Evolutionary conservation across 1,140 invertebrate genomes (phyloP).

Genomic region (Eumaeus atala): DNA sequence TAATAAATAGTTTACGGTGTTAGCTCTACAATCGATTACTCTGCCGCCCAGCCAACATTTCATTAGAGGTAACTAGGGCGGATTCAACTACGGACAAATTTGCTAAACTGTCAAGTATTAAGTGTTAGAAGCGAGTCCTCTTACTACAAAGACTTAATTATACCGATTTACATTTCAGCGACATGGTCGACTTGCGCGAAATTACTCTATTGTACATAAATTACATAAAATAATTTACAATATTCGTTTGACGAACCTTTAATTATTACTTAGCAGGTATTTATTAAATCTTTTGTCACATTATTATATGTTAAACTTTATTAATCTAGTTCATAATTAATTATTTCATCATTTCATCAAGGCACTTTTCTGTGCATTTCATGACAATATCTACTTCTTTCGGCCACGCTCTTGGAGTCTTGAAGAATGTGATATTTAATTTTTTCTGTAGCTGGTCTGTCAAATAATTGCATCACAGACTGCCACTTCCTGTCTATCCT

Average conservation of each 20-base stretch:
- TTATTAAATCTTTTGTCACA: too few relatives aligned
- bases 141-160: conserved; percentile 33
- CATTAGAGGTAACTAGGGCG: conserved; percentile 22
- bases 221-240: conserved; percentile 1
- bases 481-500: too few relatives aligned
- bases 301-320: too few relatives aligned
- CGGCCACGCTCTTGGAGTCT: too few relatives aligned
- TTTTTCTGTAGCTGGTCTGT: too few relatives aligned
- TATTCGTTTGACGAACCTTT: conserved; percentile 13
- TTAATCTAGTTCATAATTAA: too few relatives aligned
- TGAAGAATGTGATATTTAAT: too few relatives aligned
- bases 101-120: conserved; percentile 26
- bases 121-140: conserved; percentile 28
- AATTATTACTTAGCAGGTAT: conserved; percentile 14
- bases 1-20: conserved; percentile 1
- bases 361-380: too few relatives aligned
- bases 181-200: conserved; percentile 23
- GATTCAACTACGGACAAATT: conserved; percentile 28
- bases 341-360: too few relatives aligned
- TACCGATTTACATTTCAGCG: conserved; percentile 28
- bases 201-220: conserved; percentile 21
- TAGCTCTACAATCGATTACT: conserved; percentile 1
- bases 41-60: conserved; percentile 11
- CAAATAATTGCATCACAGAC: too few relatives aligned
- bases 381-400: too few relatives aligned